phyloP scores from a whole-genome alignment of 2,888 invertebrate genomes.

The Boloria selene region DNA sequence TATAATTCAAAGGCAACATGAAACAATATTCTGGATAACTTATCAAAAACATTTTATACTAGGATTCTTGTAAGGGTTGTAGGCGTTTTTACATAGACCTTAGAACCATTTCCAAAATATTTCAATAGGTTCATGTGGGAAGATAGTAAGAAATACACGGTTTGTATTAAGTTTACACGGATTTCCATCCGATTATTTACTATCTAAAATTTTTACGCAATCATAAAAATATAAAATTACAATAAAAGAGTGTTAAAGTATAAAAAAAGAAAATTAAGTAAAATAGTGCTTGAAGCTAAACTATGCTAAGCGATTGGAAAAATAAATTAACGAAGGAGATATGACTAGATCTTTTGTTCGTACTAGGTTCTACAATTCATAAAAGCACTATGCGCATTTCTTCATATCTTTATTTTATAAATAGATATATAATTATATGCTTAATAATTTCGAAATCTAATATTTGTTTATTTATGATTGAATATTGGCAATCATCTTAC shows the following conservation, averaged over 20 bases:
- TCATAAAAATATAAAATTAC: slow-evolving; percentile 21
- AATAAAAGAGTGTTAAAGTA: slow-evolving; percentile 30
- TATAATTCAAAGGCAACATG: slow-evolving; percentile 32
- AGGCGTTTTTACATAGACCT: slow-evolving; percentile 32
- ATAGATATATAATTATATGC: slow-evolving; percentile 77
- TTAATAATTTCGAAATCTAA: slow-evolving; percentile 78
- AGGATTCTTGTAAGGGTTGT: slow-evolving; percentile 33
- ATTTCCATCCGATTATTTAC: slow-evolving; percentile 23
- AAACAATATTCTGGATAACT: slow-evolving; percentile 82
- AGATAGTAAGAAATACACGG: slow-evolving; percentile 18
- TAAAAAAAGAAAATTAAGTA: slow-evolving; percentile 36
- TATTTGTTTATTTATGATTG: slow-evolving; percentile 72
- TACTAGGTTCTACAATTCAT: slow-evolving; percentile 78
- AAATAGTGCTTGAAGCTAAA: slow-evolving; percentile 79
- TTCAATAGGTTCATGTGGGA: slow-evolving; percentile 36
- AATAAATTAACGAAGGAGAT: slow-evolving; percentile 76
- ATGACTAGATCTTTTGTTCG: slow-evolving; percentile 80
- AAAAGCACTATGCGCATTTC: slow-evolving; percentile 82
- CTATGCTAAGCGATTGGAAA: slow-evolving; percentile 81
- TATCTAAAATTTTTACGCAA: slow-evolving; percentile 32
- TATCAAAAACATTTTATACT: slow-evolving; percentile 59
- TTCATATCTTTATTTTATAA: slow-evolving; percentile 79
- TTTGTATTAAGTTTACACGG: slow-evolving; percentile 18
- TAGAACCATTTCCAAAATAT: slow-evolving; percentile 37
- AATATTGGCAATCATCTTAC: slow-evolving; percentile 81